A percentile compares a stretch with the other conserved stretches of the same genome.
These are phyloP conservation scores for Micromussa lordhowensis DNA, from an alignment of 92 coral and sea anemone species.

Conservation along the genomic window DNA sequence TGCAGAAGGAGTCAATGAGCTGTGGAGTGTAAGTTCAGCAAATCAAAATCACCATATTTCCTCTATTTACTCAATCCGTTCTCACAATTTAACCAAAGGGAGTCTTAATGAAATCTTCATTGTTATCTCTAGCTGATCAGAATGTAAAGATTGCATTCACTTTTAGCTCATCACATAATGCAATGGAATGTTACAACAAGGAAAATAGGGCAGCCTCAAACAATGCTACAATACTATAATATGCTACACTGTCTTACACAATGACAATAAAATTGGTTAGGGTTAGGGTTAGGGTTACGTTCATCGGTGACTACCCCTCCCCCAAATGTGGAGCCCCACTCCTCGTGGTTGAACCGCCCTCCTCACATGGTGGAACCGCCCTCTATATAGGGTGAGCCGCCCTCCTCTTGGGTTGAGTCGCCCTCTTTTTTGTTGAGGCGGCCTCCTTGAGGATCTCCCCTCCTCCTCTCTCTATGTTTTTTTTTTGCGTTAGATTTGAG, in stretches of 20 bases:
- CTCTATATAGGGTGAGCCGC: not conserved
- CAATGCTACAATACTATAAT: too few relatives aligned
- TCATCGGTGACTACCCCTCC: too few relatives aligned
- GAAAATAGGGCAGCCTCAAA: too few relatives aligned
- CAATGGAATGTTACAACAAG: too few relatives aligned
- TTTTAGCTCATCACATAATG: too few relatives aligned
- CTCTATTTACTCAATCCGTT: not conserved
- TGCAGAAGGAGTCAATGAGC: constrained; percentile 31
- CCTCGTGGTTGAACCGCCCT: not conserved
- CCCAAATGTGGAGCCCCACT: too few relatives aligned
- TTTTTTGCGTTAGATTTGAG: not conserved
- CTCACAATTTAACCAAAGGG: not conserved
- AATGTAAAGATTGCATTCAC: too few relatives aligned
- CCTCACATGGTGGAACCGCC: not conserved
- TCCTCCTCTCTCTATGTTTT: not conserved
- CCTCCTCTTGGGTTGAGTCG: not conserved
- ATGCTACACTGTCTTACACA: not conserved
- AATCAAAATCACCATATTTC: constrained; percentile 12
- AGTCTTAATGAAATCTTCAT: not conserved
- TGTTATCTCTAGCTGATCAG: not conserved
- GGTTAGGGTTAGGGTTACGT: too few relatives aligned
- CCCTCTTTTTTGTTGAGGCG: not conserved
- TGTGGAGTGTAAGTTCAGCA: constrained; percentile 19
- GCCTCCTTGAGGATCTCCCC: not conserved
- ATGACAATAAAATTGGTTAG: not conserved